Conservation (phyloP, 2,797 vertebrate species). For the Alauda arvensis region DNA sequence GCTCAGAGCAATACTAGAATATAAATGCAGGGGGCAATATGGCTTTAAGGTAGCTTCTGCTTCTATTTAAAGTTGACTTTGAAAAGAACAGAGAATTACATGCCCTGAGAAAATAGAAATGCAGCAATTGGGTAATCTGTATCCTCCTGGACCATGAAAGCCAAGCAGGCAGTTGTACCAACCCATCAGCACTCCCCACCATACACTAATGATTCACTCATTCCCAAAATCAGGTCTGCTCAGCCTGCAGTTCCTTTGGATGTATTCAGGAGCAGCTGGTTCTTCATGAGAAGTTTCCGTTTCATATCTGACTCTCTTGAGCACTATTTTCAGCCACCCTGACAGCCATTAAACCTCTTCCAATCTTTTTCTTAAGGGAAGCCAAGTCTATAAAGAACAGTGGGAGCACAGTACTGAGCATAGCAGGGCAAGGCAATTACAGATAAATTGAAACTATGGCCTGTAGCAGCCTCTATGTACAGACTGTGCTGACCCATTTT, state of each 20-base stretch:
- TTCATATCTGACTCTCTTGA: neutral
- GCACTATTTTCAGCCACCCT: neutral
- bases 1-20: conserved; percentile 21
- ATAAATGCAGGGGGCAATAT: conserved; percentile 50
- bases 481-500: neutral
- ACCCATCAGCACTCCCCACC: neutral
- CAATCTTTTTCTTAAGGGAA: neutral
- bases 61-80: neutral
- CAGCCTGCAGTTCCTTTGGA: neutral
- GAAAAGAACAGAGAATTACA: neutral
- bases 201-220: neutral
- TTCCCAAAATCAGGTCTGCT: neutral
- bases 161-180: neutral
- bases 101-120: neutral
- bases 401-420: neutral
- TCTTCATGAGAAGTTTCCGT: neutral
- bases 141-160: neutral
- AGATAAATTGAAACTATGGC: neutral
- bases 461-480: neutral
- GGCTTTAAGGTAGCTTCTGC: conserved; percentile 18
- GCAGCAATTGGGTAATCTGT: neutral
- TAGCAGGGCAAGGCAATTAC: neutral
- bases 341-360: neutral
- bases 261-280: neutral
- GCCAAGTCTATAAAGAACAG: neutral